Evolutionary conservation across 2,888 invertebrate genomes (phyloP), one percentile per base, ranked within the genome.

Genomic region (Melitaea athalia): DNA sequence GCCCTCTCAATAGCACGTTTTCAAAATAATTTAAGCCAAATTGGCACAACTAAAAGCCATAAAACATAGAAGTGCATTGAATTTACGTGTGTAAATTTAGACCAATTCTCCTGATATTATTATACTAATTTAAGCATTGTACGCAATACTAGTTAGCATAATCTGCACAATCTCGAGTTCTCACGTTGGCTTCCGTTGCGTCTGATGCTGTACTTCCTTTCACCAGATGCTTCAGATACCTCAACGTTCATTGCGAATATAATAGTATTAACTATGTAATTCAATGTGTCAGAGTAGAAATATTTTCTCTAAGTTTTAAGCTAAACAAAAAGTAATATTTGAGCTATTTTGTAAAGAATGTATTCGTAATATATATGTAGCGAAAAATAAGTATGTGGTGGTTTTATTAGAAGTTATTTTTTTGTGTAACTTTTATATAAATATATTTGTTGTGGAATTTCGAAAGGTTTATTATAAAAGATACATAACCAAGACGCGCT

Each of bases 201-300:
- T 8, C 8, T 31, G 59, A 64, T 60, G 50, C 64, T 52, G 53
- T 53, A 53, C 62, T 69, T 67, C 71, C 71, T 69, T 72, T 72
- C 71, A 72, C 71, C 53, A 62, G 59, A 67, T 69, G 62, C 67
- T 57, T 66, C 38, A 57, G 59, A 69, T 69, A 63, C 66, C 65
- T 59, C 63, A n/a, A 17, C 45, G 45, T 52, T 61, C 52, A 55
- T 10, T 15, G 38, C 62, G 11, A 17, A 24, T 24, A 31, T 1
- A 52, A 24, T 24, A 24, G 24, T 24, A 24, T 1, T 24, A 24
- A 11, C 4, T 52, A 5, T 12, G 12, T 3, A 11, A 17, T 52
- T 52, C 24, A 31, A 52, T 52, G 24, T 31, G 11, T 53, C 24
- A 12, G 31, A 53, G 24, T 12, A 12, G 11, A 12, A 45, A 14